A percentile compares a stretch with the other conserved stretches of the same genome.
Conservation (phyloP, 1,140 invertebrate genomes). For the Micrasema longulum region DNA sequence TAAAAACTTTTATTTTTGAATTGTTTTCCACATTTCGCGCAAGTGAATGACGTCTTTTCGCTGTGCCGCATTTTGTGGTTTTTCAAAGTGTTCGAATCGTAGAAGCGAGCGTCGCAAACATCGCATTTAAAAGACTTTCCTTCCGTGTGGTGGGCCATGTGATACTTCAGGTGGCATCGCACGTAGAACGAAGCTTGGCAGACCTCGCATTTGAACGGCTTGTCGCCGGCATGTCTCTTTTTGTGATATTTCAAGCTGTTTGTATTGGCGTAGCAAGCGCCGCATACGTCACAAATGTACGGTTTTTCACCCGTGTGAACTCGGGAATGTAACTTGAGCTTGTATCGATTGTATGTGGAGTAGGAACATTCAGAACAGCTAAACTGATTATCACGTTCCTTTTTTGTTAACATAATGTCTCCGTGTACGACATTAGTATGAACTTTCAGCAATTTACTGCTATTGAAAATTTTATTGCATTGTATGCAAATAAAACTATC, state of each 20-base stretch:
- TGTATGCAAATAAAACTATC: conserved; percentile 26
- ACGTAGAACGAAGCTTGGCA: too few species aligned
- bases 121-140: conserved; percentile 61
- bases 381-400: conserved; percentile 58
- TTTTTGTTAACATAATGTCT: conserved; percentile 53
- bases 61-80: conserved; percentile 67
- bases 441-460: conserved; percentile 30
- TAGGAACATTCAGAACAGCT: conserved; percentile 64
- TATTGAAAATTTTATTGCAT: conserved; percentile 31
- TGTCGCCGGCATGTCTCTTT: too few species aligned
- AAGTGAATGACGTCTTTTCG: conserved; percentile 67
- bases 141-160: conserved; percentile 68
- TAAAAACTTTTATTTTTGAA: conserved; percentile 68
- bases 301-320: too few species aligned
- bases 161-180: conserved; percentile 63
- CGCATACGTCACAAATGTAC: too few species aligned
- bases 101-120: conserved; percentile 70
- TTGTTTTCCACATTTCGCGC: conserved; percentile 72
- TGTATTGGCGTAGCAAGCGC: too few species aligned
- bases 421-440: conserved; percentile 46
- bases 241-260: too few species aligned
- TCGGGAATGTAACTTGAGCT: too few species aligned
- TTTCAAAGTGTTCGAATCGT: conserved; percentile 66
- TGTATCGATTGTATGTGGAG: conserved; percentile 64
- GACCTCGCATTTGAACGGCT: too few species aligned